Conservation (phyloP, 2,797 vertebrate species). For the Onychomys arenicola region DNA sequence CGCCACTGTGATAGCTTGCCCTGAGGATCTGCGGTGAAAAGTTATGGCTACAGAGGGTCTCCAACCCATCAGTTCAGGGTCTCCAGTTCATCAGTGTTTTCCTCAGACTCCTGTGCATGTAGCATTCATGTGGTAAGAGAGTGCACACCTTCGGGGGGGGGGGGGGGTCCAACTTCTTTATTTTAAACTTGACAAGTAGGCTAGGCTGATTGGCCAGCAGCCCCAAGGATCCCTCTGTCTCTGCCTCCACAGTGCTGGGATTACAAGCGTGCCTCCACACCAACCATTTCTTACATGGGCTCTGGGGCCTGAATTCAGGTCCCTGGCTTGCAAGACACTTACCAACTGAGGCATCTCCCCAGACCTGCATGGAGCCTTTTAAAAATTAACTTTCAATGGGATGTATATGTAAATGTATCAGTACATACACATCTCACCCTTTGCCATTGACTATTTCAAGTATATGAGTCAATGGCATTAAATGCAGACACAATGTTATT, state of each 20-base stretch:
- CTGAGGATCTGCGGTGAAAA: not conserved
- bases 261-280: not conserved
- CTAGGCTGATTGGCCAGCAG: not conserved
- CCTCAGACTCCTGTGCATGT: not conserved
- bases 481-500: too few species aligned
- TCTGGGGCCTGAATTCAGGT: not conserved
- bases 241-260: not conserved
- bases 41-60: not conserved
- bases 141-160: too few species aligned
- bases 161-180: not conserved
- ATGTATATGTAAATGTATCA: not conserved
- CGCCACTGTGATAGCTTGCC: not conserved
- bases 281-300: not conserved
- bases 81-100: not conserved
- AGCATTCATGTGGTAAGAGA: not conserved
- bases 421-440: too few species aligned
- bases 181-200: not conserved
- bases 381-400: not conserved
- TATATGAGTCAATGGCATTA: not conserved
- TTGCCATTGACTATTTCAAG: not conserved
- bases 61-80: not conserved
- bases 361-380: not conserved
- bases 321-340: not conserved
- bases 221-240: not conserved
- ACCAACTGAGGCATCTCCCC: not conserved